phyloP scores from a whole-genome alignment of 2,888 invertebrate species.

The Drosophila anomelani region DNA sequence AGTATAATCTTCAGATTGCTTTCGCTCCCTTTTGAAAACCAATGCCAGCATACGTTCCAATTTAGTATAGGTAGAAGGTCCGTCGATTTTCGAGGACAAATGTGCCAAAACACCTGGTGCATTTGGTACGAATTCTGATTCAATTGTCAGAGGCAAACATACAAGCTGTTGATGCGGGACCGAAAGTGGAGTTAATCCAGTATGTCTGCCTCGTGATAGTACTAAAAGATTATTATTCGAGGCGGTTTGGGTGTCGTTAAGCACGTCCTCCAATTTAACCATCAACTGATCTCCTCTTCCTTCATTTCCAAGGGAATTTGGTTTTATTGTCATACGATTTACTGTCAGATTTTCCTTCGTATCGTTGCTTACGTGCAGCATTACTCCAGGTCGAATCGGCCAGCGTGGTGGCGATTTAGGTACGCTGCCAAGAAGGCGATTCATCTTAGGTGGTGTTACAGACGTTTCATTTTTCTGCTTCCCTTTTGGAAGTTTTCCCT shows the following conservation, averaged over 20 bases:
- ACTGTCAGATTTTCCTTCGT: constrained; percentile 90
- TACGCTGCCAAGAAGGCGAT: constrained; percentile 57
- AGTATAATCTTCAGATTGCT: constrained; percentile 60
- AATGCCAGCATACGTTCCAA: constrained; percentile 65
- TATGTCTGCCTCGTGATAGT: constrained; percentile 11
- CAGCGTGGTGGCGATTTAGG: constrained; percentile 87
- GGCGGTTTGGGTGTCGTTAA: constrained; percentile 64
- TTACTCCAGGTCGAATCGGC: constrained; percentile 94
- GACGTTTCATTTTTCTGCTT: not conserved
- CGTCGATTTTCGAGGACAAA: constrained; percentile 6
- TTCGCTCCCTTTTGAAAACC: constrained; percentile 73
- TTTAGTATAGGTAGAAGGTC: constrained; percentile 30
- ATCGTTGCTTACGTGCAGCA: constrained; percentile 91
- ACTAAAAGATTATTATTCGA: constrained; percentile 65
- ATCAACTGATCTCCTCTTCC: constrained; percentile 58
- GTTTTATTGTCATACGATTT: constrained; percentile 81
- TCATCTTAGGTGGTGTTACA: not conserved
- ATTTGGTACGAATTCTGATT: constrained; percentile 18
- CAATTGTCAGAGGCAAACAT: constrained; percentile 65
- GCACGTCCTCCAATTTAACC: constrained; percentile 64
- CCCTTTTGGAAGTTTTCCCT: not conserved
- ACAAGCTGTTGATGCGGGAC: constrained; percentile 33
- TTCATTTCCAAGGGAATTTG: constrained; percentile 8
- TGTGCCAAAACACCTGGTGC: constrained; percentile 37
- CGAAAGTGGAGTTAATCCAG: constrained; percentile 5